Base-by-base conservation (phyloP, 2,888 invertebrate genomes). In the Temnothorax unifasciatus region DNA sequence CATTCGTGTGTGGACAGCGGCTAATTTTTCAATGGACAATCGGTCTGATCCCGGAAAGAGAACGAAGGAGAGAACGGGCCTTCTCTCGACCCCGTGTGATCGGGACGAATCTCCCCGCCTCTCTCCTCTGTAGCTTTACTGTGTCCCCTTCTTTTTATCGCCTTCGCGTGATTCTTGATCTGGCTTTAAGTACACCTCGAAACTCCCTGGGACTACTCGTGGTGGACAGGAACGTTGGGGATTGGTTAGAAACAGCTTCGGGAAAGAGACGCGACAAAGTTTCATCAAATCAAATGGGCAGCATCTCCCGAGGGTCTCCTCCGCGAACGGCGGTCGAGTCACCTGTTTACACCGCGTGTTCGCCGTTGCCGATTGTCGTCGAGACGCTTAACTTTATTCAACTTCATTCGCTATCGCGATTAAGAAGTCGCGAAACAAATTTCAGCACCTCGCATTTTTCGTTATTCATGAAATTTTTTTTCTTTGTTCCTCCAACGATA, bases 271-370 rank as follows among this genome's bases (percentile, higher is more conserved):
- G 89, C 88, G 88, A 90, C 74, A 87, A 92, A 92, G 92, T 93
- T 93, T 93, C 93, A 93, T 93, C 93, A 93, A 93, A 93, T 93
- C 92, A 93, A 93, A 93, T 93, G 93, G 93, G 91, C 91, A 93
- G 93, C 93, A 93, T 93, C 92, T 92, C 92, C 90, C 92, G 90
- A 92, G 90, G 86, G 89, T 92, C 87, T 92, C 83, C 85, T 88
- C 89, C 90, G 90, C 87, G 89, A 90, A 88, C 91, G 90, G 87
- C 86, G 86, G 84, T 86, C 91, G 89, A 84, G 63, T 89, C 91
- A 83, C 87, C 89, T 76, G 83, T 84, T 50, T 87, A 82, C 85
- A 86, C 85, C 86, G 83, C 71, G 86, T 87, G 76, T 73, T 82
- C 86, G 76, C 59, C 57, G 63, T 76, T 64, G 61, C 75, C 47